Evolutionary conservation across 2,797 vertebrate species (phyloP).

Genomic region (Phrynocephalus vlangalii): DNA sequence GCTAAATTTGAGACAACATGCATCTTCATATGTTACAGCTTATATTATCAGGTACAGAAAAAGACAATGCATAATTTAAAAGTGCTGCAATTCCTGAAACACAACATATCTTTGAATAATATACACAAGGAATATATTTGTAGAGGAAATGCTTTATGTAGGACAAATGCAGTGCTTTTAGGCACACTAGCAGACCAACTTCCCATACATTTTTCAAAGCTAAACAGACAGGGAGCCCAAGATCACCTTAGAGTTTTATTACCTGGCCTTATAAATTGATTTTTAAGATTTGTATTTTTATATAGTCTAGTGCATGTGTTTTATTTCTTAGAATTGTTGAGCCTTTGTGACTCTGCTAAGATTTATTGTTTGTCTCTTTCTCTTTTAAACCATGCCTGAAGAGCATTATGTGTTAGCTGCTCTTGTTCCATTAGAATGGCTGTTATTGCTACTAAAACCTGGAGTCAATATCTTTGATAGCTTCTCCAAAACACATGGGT

Average conservation of each 20-base stretch:
- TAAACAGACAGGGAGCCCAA: slow-evolving; percentile 10
- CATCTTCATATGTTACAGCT: neutral
- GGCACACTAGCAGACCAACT: neutral
- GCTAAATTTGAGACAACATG: neutral
- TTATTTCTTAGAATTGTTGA: slow-evolving; percentile 24
- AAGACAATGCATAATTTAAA: neutral
- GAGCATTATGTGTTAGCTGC: slow-evolving; percentile 10
- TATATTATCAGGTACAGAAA: neutral
- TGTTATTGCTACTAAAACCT: slow-evolving; percentile 33
- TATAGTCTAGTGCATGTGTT: slow-evolving; percentile 23
- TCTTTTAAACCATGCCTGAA: slow-evolving; percentile 27
- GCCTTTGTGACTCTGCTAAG: slow-evolving; percentile 22
- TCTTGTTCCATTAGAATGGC: slow-evolving; percentile 9
- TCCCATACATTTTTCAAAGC: neutral
- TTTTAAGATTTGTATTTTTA: slow-evolving; percentile 32
- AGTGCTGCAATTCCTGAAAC: neutral
- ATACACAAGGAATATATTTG: neutral
- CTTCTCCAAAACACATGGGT: slow-evolving; percentile 15
- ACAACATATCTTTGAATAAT: neutral
- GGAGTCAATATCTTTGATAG: slow-evolving; percentile 21
- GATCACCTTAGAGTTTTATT: slow-evolving; percentile 6
- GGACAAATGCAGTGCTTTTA: neutral
- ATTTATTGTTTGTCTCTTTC: slow-evolving; percentile 28
- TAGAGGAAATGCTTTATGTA: neutral
- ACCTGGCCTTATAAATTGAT: slow-evolving; percentile 17